Percentiles rank a stretch among this genome's conserved stretches.
Conservation (phyloP, 2,113 vertebrate genomes). For the Percopsis transmontana region DNA sequence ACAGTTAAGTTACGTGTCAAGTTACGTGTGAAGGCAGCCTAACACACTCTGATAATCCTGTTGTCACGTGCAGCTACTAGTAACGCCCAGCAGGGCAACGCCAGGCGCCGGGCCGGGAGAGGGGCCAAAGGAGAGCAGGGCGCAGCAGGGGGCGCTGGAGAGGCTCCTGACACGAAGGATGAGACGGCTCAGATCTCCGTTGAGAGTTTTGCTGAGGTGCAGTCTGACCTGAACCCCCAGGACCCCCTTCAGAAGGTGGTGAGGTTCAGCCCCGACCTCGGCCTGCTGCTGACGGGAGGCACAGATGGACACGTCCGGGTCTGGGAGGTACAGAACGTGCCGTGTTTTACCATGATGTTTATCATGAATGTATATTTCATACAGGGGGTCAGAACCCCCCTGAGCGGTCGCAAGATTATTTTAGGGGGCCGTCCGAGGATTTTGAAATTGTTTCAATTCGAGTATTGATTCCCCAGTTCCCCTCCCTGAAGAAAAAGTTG, state of each 20-base stretch:
- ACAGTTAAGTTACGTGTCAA: too few relatives aligned
- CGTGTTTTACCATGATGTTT: too few relatives aligned
- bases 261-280: constrained; percentile 82
- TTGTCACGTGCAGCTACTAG: constrained; percentile 49
- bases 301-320: constrained; percentile 86
- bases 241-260: constrained; percentile 92
- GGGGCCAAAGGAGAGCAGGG: constrained; percentile 46
- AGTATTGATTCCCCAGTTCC: constrained; percentile 81
- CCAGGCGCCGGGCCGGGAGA: constrained; percentile 66
- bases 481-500: constrained; percentile 85
- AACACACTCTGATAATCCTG: not conserved
- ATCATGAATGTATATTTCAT: too few relatives aligned
- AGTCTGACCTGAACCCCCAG: constrained; percentile 84
- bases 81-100: constrained; percentile 41
- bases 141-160: not conserved
- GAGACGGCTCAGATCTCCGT: constrained; percentile 76
- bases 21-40: too few relatives aligned
- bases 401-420: too few relatives aligned
- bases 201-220: constrained; percentile 77
- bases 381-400: too few relatives aligned
- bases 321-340: constrained; percentile 84
- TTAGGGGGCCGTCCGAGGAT: not conserved
- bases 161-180: constrained; percentile 48
- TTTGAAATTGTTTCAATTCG: not conserved
- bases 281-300: constrained; percentile 87